Base-by-base conservation (phyloP, 2,797 vertebrate genomes). In the Neosilurus hyrtlii region DNA sequence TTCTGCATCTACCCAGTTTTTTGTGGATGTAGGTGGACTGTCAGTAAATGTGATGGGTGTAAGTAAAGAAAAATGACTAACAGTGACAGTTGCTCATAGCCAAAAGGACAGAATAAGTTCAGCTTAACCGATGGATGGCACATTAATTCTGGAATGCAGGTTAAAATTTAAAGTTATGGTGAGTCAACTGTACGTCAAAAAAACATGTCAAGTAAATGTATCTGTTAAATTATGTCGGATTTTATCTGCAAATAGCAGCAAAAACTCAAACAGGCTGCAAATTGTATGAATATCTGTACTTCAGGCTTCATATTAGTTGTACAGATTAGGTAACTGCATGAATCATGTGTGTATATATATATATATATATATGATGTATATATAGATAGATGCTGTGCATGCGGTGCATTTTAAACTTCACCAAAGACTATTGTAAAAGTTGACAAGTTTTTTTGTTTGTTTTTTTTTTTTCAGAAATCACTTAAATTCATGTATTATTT, bases 381-480 rank as follows among this genome's bases (percentile, higher is more conserved):
- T 65, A 57, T 30, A 57, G 71, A 2, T 75, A 30, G n/a, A 59
- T 56, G 14, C 72, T 70, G 71, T 68, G 70, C 52, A 76, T 80
- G 70, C 16, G 5, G 51, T 68, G 59, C 73, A 63, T 76, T 70
- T 56, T 82, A 35, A 66, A 75, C 61, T 63, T 24, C 71, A 63
- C 72, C 81, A 82, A 75, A 82, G 72, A 82, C 20, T 73, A 52
- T 54, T 65, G 7, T 18, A 62, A 30, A 57, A 61, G 62, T 57
- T 18, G 30, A 35, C 20, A 54, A 2, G 74, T 73, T 66, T 22
- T 20, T 80, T 30, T 30, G 30, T 30, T 30, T 30, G 1, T 30
- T 30, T 30, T 30, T 22, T n/a, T 73, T 68, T 72, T 61, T 8
- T 66, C n/a, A 49, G n/a, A 35, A 68, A 37, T 62, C 35, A 62